Evolutionary conservation across 2,113 vertebrate genomes (phyloP).

Genomic region (Hypomesus transpacificus): DNA sequence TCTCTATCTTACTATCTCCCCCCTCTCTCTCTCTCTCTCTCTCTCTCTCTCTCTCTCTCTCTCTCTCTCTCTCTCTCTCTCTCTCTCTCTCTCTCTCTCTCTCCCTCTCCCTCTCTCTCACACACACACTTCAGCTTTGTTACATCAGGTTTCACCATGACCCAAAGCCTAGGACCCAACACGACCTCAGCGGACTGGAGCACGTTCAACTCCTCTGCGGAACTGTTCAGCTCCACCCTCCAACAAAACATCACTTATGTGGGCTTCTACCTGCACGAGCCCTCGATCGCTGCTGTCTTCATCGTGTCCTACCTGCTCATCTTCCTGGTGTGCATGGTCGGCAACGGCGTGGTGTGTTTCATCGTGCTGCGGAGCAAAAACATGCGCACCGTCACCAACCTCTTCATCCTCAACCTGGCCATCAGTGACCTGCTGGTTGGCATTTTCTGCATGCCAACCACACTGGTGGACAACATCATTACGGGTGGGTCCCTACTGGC

Average conservation of each 20-base stretch:
- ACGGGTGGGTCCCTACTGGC: constrained; percentile 74
- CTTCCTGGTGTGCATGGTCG: constrained; percentile 88
- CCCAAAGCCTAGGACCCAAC: constrained; percentile 52
- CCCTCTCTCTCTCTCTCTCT: neutral
- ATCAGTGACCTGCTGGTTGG: constrained; percentile 91
- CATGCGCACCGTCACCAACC: constrained; percentile 89
- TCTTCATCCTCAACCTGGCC: constrained; percentile 91
- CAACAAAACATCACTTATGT: constrained; percentile 79
- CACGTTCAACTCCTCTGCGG: constrained; percentile 17
- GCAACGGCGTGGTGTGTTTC: constrained; percentile 85
- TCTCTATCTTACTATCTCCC: neutral
- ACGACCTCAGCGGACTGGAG: constrained; percentile 32
- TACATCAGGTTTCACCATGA: constrained; percentile 46
- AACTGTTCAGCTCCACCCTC: constrained; percentile 16
- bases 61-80: neutral
- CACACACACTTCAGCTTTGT: neutral
- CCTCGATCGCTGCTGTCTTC: constrained; percentile 78
- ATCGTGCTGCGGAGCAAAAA: constrained; percentile 78
- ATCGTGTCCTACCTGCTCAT: constrained; percentile 87
- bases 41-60: neutral
- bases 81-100: constrained; percentile 2
- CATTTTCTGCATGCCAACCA: constrained; percentile 96
- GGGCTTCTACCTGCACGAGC: constrained; percentile 84
- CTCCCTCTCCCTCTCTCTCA: neutral
- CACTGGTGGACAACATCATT: constrained; percentile 89